These are phyloP conservation scores for Actinostola sp. DNA, from an alignment of 92 coral and sea anemone species.

Conservation along the genomic window DNA sequence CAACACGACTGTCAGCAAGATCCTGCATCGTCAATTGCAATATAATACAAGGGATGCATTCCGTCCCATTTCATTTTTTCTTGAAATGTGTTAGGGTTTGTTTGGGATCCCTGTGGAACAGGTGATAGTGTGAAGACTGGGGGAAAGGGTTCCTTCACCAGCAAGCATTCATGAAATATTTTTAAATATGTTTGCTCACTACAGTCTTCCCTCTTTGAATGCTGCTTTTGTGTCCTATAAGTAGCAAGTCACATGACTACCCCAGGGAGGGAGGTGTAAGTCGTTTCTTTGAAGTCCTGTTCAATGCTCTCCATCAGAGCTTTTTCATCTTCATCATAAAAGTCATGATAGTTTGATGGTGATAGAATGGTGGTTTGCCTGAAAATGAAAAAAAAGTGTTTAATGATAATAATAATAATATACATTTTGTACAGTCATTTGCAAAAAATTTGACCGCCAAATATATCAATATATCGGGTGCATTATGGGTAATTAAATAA, in stretches of 20 bases:
- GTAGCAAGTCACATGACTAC: slow-evolving; percentile 34
- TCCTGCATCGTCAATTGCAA: too few species aligned
- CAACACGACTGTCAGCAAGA: too few species aligned
- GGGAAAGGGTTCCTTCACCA: background rate
- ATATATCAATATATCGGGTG: too few species aligned
- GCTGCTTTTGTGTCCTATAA: background rate
- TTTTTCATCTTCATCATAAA: slow-evolving; percentile 86
- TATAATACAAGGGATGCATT: too few species aligned
- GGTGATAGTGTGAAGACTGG: background rate
- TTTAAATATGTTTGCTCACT: too few species aligned
- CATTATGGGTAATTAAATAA: too few species aligned
- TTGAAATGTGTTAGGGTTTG: background rate
- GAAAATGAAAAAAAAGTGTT: background rate
- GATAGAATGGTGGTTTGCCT: background rate
- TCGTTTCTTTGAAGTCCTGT: slow-evolving; percentile 57
- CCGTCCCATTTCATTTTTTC: background rate
- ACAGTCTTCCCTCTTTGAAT: background rate
- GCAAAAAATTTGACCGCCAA: too few species aligned
- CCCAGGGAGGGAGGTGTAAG: slow-evolving; percentile 67
- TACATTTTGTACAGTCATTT: too few species aligned
- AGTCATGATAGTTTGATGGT: slow-evolving; percentile 48
- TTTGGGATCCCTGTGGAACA: background rate
- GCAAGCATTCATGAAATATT: too few species aligned
- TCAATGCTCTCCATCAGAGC: slow-evolving; percentile 88
- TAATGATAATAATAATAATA: background rate